phyloP scores from a whole-genome alignment of 2,888 invertebrate species.

The Tenthredo livida region DNA sequence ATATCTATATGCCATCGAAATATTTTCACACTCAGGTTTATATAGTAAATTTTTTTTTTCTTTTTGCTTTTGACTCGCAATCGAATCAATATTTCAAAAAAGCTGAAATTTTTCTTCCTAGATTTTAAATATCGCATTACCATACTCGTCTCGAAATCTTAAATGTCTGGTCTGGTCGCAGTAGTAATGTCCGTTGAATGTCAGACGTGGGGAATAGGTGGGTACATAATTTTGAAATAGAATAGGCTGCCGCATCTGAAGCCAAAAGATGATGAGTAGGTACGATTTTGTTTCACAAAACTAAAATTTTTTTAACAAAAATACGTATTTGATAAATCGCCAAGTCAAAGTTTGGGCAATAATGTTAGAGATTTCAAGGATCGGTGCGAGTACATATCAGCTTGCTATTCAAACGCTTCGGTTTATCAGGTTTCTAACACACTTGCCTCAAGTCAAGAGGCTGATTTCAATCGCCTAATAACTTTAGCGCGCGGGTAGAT shows the following conservation, averaged over 20 bases:
- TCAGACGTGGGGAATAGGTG: neutral
- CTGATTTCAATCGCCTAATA: neutral
- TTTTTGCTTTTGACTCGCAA: neutral
- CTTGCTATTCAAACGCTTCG: neutral
- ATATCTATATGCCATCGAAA: neutral
- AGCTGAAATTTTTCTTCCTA: neutral
- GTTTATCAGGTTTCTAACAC: neutral
- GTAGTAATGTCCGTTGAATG: constrained; percentile 15
- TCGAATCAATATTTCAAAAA: neutral
- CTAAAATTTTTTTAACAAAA: neutral
- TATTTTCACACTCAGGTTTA: neutral
- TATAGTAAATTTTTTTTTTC: neutral
- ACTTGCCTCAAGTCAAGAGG: neutral
- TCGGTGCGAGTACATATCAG: neutral
- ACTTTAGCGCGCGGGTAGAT: neutral
- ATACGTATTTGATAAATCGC: neutral
- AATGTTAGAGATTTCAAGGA: constrained; percentile 19
- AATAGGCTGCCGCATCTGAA: neutral
- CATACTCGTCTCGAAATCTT: neutral
- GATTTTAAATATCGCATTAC: neutral
- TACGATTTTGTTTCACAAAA: neutral
- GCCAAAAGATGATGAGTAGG: constrained; percentile 3
- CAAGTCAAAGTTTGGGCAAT: constrained; percentile 15
- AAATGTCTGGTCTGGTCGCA: neutral
- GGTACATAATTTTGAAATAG: constrained; percentile 19